Evolutionary conservation across 2,797 vertebrate genomes (phyloP).

Genomic region (Urocyon cinereoargenteus): DNA sequence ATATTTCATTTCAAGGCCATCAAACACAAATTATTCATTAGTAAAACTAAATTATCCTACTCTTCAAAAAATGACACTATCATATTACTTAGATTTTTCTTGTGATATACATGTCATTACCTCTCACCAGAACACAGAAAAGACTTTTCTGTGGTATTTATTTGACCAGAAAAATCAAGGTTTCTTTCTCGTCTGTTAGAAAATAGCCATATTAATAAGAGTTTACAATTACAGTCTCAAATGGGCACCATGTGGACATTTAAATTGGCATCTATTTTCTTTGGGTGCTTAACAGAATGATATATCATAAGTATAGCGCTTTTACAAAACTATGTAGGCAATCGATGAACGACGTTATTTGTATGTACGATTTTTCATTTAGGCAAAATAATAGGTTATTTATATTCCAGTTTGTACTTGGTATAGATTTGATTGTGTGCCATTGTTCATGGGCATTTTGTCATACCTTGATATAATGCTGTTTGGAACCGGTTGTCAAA

Average conservation of each 20-base stretch:
- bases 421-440: neutral
- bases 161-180: neutral
- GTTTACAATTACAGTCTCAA: neutral
- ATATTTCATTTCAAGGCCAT: neutral
- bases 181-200: neutral
- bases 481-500: neutral
- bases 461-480: neutral
- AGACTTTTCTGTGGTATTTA: neutral
- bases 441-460: neutral
- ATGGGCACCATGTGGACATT: neutral
- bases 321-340: neutral
- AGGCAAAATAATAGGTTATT: neutral
- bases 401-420: conserved; percentile 17
- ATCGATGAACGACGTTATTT: neutral
- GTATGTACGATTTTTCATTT: neutral
- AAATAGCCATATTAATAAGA: neutral
- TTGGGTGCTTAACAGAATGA: neutral
- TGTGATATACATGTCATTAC: neutral
- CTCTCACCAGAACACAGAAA: neutral
- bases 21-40: neutral
- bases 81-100: neutral
- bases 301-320: neutral
- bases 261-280: conserved; percentile 13
- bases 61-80: neutral
- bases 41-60: neutral